Percentiles rank a stretch among this genome's conserved stretches.
These are phyloP conservation scores for Astropecten irregularis DNA, from an alignment of 53 echinoderm and acorn worm species.

Conservation along the genomic window DNA sequence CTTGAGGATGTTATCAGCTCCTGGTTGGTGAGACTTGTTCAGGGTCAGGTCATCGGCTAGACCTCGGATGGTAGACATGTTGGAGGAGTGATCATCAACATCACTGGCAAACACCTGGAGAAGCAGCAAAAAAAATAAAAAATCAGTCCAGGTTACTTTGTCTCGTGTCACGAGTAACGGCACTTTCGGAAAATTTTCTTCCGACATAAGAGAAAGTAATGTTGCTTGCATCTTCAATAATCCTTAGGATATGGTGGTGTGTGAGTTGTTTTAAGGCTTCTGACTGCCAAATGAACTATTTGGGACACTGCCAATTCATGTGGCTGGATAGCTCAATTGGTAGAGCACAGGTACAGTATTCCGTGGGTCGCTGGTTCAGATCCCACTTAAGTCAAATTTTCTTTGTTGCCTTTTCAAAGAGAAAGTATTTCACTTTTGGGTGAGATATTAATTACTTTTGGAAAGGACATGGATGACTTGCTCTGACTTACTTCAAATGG, in stretches of 20 bases:
- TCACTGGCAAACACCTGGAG: constrained; percentile 77
- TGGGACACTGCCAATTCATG: too few species aligned
- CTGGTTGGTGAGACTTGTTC: constrained; percentile 80
- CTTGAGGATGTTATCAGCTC: constrained; percentile 81
- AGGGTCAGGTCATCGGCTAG: constrained; percentile 84
- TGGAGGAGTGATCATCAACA: constrained; percentile 75
- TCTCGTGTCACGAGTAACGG: background rate
- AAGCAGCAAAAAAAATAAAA: background rate
- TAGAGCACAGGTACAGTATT: too few species aligned
- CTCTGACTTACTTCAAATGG: too few species aligned
- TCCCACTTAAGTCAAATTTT: too few species aligned
- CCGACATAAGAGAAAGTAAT: background rate
- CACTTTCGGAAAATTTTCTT: background rate
- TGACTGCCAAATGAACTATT: too few species aligned
- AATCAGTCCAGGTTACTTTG: background rate
- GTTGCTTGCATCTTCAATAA: background rate
- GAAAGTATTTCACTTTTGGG: too few species aligned
- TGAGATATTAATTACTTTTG: background rate
- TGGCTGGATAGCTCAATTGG: too few species aligned
- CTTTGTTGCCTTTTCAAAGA: too few species aligned
- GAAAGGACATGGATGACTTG: too few species aligned
- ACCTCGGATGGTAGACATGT: constrained; percentile 68
- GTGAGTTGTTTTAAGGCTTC: too few species aligned
- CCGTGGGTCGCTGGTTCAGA: too few species aligned
- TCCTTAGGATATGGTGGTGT: background rate